phyloP scores from a whole-genome alignment of 2,797 vertebrate species.

The Halcyon smyrnensis region DNA sequence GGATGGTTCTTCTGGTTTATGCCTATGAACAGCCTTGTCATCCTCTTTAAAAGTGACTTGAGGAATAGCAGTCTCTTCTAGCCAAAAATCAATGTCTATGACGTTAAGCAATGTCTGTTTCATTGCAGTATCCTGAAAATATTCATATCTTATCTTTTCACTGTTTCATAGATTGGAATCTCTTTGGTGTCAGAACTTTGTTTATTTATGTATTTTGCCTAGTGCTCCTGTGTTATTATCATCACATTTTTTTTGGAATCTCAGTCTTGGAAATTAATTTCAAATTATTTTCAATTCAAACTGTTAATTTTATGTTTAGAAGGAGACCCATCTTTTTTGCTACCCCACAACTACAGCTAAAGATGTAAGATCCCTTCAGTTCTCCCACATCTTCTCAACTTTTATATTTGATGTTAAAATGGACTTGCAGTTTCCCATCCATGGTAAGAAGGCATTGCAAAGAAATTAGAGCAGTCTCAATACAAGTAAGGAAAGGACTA shows the following conservation, averaged over 20 bases:
- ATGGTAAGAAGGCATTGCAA: neutral
- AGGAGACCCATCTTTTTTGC: neutral
- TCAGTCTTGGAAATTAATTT: neutral
- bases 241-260: neutral
- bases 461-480: neutral
- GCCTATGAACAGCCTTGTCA: neutral
- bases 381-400: neutral
- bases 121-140: neutral
- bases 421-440: neutral
- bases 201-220: neutral
- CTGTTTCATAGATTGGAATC: neutral
- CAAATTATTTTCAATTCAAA: neutral
- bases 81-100: neutral
- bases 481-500: neutral
- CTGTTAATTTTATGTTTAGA: neutral
- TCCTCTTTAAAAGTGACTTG: neutral
- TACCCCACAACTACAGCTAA: neutral
- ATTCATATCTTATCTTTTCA: neutral
- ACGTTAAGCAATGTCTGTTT: neutral
- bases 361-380: neutral
- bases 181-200: neutral
- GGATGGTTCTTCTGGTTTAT: neutral
- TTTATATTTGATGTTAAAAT: neutral
- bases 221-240: neutral
- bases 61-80: neutral